Evolutionary conservation across 2,113 vertebrate genomes (phyloP).

Genomic region (Donacobius atricapilla): DNA sequence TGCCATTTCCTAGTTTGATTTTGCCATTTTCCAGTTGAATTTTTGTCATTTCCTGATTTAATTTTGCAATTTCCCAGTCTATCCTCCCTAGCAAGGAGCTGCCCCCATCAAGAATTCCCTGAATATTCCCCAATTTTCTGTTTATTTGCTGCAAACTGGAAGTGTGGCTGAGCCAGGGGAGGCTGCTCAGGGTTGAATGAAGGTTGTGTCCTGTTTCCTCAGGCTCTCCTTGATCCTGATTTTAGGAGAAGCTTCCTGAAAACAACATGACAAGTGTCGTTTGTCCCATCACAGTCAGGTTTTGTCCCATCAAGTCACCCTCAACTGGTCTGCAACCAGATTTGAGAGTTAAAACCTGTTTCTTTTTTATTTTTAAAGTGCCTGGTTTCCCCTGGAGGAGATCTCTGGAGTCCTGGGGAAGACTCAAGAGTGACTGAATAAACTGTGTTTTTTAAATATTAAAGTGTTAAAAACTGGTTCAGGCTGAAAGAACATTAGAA

Average conservation of each 20-base stretch:
- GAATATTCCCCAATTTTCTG: fast-evolving
- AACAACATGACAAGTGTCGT: neutral
- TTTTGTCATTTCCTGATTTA: neutral
- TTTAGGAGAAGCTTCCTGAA: neutral
- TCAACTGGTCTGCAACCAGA: neutral
- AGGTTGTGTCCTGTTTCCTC: neutral
- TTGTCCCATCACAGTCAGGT: neutral
- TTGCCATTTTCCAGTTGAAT: neutral
- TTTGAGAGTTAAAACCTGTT: neutral
- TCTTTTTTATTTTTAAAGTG: neutral
- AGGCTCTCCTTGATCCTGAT: slow-evolving; percentile 49
- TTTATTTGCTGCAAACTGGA: neutral
- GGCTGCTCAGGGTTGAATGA: neutral
- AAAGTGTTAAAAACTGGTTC: neutral
- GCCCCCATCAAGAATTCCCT: fast-evolving
- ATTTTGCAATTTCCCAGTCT: neutral
- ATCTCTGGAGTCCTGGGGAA: neutral
- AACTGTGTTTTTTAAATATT: neutral
- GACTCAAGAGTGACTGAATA: neutral
- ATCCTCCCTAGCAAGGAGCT: neutral
- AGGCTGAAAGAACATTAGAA: neutral
- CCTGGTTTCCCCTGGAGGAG: neutral
- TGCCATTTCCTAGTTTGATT: neutral
- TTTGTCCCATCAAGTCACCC: slow-evolving; percentile 24
- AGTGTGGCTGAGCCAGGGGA: fast-evolving